phyloP scores from a whole-genome alignment of 1,140 invertebrate genomes.

The Panagrolaimus sp. region DNA sequence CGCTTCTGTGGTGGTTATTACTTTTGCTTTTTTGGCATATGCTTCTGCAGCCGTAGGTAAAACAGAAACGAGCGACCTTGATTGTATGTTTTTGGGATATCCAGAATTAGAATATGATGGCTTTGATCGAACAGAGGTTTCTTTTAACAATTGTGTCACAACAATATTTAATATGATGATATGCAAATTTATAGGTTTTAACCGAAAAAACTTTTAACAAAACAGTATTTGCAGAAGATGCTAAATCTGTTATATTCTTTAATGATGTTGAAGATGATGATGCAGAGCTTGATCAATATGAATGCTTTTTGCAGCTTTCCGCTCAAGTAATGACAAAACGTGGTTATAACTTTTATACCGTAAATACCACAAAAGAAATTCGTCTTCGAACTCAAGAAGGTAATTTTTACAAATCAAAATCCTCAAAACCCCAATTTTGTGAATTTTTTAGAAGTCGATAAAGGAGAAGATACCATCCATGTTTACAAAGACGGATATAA shows the following conservation, averaged over 20 bases:
- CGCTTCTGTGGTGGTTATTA: no score
- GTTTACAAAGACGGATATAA: constrained; percentile 58
- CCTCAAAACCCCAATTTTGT: constrained; percentile 10
- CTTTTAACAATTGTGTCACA: background rate
- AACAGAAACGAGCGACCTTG: constrained; percentile 62
- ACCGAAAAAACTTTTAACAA: constrained; percentile 58
- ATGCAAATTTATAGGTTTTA: constrained; percentile 35
- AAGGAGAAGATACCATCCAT: constrained; percentile 57
- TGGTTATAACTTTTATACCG: constrained; percentile 58
- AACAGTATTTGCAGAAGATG: constrained; percentile 57
- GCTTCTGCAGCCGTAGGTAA: constrained; percentile 8
- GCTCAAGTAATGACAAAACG: constrained; percentile 58
- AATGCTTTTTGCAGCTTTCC: constrained; percentile 57
- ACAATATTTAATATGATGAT: background rate
- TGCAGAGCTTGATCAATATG: constrained; percentile 54
- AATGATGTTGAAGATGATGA: constrained; percentile 59
- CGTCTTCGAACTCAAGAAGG: constrained; percentile 49
- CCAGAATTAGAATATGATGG: constrained; percentile 58
- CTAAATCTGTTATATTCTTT: constrained; percentile 58
- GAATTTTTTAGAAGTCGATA: constrained; percentile 45
- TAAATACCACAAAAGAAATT: constrained; percentile 56
- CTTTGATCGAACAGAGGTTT: constrained; percentile 54
- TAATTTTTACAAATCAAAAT: constrained; percentile 10
- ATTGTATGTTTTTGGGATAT: constrained; percentile 58
- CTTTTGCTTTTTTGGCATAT: no score